Conservation (phyloP, 2,888 invertebrate genomes). For the Pocota personata region DNA sequence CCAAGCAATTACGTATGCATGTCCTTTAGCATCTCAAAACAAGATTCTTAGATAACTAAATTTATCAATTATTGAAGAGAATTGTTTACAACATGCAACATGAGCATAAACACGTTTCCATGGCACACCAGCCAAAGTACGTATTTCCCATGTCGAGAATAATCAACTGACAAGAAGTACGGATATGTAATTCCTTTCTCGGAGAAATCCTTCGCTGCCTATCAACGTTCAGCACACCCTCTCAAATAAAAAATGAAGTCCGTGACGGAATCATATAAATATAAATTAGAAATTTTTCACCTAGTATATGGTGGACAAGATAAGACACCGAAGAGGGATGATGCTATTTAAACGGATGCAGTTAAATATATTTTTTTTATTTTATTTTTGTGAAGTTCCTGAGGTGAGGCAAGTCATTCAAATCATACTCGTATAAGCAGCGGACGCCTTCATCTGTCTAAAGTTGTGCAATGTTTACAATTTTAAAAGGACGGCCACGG, state of each 20-base stretch:
- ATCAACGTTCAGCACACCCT: conserved; percentile 13
- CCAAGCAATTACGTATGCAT: conserved; percentile 50
- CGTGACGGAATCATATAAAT: conserved; percentile 60
- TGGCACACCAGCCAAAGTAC: conserved; percentile 24
- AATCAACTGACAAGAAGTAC: conserved; percentile 57
- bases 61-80: conserved; percentile 61
- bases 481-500: conserved; percentile 42
- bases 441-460: conserved; percentile 11
- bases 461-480: conserved; percentile 41
- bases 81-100: conserved; percentile 64
- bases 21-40: conserved; percentile 35
- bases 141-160: conserved; percentile 65
- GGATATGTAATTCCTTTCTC: conserved; percentile 27
- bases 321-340: conserved; percentile 20
- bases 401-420: conserved; percentile 22
- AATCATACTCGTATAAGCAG: conserved; percentile 40
- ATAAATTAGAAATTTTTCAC: conserved; percentile 67
- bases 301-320: not conserved
- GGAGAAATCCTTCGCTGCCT: conserved; percentile 39
- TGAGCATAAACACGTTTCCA: conserved; percentile 52
- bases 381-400: not conserved
- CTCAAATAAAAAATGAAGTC: conserved; percentile 27
- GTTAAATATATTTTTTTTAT: conserved; percentile 22
- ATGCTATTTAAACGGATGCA: conserved; percentile 48
- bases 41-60: conserved; percentile 45